These are phyloP conservation scores for Istiophorus platypterus DNA, from an alignment of 2,113 vertebrate genomes.

Conservation along the genomic window DNA sequence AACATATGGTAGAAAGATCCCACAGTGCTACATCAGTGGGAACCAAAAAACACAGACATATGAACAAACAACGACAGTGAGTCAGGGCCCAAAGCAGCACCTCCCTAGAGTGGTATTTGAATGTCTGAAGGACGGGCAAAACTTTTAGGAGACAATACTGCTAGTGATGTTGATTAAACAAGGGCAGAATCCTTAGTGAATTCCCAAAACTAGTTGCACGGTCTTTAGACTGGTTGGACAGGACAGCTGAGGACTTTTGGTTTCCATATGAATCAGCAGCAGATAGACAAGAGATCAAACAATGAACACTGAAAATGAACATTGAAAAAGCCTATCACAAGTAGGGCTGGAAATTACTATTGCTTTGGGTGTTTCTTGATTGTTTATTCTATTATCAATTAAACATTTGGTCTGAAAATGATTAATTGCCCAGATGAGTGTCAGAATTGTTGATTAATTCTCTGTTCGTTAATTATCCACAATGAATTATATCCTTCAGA, in stretches of 20 bases:
- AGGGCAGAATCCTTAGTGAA: not conserved
- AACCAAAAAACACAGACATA: conserved; percentile 50
- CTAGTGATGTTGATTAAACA: conserved; percentile 33
- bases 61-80: conserved; percentile 70
- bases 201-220: conserved; percentile 15
- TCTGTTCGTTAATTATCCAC: not conserved
- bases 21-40: conserved; percentile 19
- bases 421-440: not conserved
- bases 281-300: conserved; percentile 14
- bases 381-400: too few relatives aligned
- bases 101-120: conserved; percentile 53
- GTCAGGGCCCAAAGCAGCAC: conserved; percentile 65
- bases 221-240: conserved; percentile 60
- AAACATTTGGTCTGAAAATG: too few relatives aligned
- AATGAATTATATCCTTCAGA: too few relatives aligned
- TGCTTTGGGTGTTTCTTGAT: not conserved
- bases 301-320: not conserved
- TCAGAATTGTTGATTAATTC: not conserved
- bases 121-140: conserved; percentile 54
- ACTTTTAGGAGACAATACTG: conserved; percentile 34
- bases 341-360: not conserved
- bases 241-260: conserved; percentile 33
- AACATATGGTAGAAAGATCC: conserved; percentile 35
- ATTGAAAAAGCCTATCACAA: too few relatives aligned
- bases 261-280: conserved; percentile 51